These are phyloP conservation scores for Eupithecia abbreviata DNA, from an alignment of 2,888 invertebrate genomes.

Conservation along the genomic window DNA sequence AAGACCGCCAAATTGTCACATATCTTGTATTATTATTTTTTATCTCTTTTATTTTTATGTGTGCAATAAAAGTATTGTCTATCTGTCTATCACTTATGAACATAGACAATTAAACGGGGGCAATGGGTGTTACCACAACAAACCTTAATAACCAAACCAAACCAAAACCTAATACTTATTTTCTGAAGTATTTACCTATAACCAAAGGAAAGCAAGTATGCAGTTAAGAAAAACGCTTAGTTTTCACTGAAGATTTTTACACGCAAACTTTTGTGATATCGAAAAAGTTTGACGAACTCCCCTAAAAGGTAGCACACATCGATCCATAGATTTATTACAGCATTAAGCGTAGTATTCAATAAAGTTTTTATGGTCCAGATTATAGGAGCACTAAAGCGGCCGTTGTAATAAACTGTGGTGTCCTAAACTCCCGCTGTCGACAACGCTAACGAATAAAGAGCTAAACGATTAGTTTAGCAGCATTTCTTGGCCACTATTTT, in stretches of 20 bases:
- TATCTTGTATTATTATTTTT: too few relatives aligned
- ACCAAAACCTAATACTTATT: too few relatives aligned
- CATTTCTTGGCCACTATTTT: background rate
- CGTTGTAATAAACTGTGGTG: conserved; percentile 29
- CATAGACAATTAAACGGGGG: too few relatives aligned
- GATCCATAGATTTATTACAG: conserved; percentile 26
- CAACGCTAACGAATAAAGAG: conserved; percentile 8
- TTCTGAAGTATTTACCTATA: background rate
- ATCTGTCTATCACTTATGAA: too few relatives aligned
- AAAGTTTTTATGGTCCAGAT: conserved; percentile 31
- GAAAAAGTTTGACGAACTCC: conserved; percentile 2
- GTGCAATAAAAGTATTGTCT: too few relatives aligned
- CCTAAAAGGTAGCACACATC: conserved; percentile 17
- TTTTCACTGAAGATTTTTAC: background rate
- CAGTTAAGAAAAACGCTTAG: background rate
- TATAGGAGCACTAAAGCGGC: conserved; percentile 23
- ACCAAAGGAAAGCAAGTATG: background rate
- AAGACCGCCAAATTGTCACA: too few relatives aligned
- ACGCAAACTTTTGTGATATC: background rate
- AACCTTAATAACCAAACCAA: too few relatives aligned
- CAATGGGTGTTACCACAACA: too few relatives aligned
- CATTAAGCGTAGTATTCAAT: conserved; percentile 29
- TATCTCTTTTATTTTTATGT: too few relatives aligned
- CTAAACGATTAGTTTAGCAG: background rate
- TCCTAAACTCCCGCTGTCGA: conserved; percentile 15